Evolutionary conservation across 1,140 invertebrate species (phyloP), one percentile per base, ranked within the genome.

Genomic region (Bombus sylvicola): DNA sequence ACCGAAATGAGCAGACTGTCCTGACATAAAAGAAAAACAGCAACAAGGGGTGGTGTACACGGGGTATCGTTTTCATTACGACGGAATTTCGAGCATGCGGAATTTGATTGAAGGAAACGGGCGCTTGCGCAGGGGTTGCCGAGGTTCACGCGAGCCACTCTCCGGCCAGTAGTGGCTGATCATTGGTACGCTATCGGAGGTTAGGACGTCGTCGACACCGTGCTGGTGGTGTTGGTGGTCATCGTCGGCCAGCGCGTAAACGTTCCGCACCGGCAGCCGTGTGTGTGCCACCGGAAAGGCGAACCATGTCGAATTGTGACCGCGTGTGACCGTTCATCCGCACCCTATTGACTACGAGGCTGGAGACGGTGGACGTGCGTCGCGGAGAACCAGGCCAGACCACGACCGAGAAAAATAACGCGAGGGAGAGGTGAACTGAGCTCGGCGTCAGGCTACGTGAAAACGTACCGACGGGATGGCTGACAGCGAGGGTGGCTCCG

Each of bases 401-500:
- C 39, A 41, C 72, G n/a, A 41, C 73, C 43, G 57, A 77, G 39
- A n/a, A 69, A 64, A 81, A 83, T 64, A 79, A 34, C 43, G 76
- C 84, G 62, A 39, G 31, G 31, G 41, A 64, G 69, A 85, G 62
- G 59, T 76, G 57, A 66, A 78, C 39, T 10, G 68, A 64, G n/a
- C 66, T 81, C 77, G 71, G 69, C 68, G 18, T 74, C 91, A 89
- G 81, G 83, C 85, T 88, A 78, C 78, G 89, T 84, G 85, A 74
- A 87, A 89, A 85, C 89, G 81, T 82, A 78, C 72, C 77, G 86
- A 78, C 66, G 87, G 85, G 90, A 98, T 98, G 98, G 98, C 98
- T 92, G 98, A 98, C 96, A 97, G 97, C 92, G 98, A 98, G 95
- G 98, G 98, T 93, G 97, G 98, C 89, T 98, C 98, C 92, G 98